These are phyloP conservation scores for Cetoscarus ocellatus DNA, from an alignment of 2,797 vertebrate genomes.

Conservation along the genomic window DNA sequence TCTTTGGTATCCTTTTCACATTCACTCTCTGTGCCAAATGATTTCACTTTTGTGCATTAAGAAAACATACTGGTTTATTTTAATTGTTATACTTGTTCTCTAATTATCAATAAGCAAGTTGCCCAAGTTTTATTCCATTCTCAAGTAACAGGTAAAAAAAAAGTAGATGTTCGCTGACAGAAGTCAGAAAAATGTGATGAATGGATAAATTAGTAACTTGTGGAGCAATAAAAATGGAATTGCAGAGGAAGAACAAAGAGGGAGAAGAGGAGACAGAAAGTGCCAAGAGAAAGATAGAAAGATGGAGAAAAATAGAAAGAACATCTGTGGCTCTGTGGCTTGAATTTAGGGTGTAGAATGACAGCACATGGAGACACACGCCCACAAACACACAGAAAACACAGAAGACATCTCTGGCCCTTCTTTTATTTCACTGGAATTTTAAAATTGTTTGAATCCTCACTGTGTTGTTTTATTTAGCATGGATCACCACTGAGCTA, in stretches of 20 bases:
- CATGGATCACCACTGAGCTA: conserved; percentile 29
- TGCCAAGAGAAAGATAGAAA: conserved; percentile 20
- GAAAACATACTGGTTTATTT: neutral
- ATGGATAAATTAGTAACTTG: conserved; percentile 20
- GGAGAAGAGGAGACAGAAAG: conserved; percentile 29
- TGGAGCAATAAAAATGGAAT: conserved; percentile 31
- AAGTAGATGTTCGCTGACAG: neutral
- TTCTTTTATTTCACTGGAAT: conserved; percentile 8
- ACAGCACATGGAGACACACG: conserved; percentile 44
- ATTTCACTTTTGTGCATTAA: neutral
- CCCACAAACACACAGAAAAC: conserved; percentile 25
- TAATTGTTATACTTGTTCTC: no score
- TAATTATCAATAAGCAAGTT: no score
- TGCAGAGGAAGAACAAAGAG: conserved; percentile 32
- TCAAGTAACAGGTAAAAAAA: no score
- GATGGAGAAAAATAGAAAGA: conserved; percentile 35
- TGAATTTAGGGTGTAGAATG: conserved; percentile 60
- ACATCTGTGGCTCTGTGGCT: conserved; percentile 69
- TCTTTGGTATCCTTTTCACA: neutral
- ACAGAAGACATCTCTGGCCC: conserved; percentile 1
- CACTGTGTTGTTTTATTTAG: conserved; percentile 10
- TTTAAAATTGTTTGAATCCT: conserved; percentile 18
- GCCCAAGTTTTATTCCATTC: no score
- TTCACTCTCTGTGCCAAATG: neutral
- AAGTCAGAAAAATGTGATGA: conserved; percentile 36